Conservation (phyloP, 2,888 invertebrate genomes). For the Zygaena filipendulae region DNA sequence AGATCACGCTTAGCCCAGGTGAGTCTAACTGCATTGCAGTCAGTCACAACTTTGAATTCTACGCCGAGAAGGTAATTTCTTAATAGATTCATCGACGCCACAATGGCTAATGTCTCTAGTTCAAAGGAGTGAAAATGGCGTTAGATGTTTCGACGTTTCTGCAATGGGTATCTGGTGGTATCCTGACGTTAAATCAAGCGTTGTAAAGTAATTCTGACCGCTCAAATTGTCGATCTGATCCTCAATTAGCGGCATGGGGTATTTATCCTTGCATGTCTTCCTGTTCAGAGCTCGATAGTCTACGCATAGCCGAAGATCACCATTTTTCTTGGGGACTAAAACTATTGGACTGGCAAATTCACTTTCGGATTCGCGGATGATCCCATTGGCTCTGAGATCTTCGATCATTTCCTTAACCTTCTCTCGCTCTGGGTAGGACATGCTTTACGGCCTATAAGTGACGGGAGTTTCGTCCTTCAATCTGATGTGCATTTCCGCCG, state of each 20-base stretch:
- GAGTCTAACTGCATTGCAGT: constrained; percentile 22
- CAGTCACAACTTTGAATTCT: constrained; percentile 17
- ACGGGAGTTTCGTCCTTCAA: too few relatives aligned
- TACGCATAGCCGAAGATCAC: constrained; percentile 7
- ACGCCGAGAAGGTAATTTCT: constrained; percentile 21
- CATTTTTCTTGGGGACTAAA: constrained; percentile 12
- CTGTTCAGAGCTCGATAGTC: constrained; percentile 11
- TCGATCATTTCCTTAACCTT: too few relatives aligned
- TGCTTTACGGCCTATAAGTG: too few relatives aligned
- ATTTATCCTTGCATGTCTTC: constrained; percentile 9
- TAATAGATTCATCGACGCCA: constrained; percentile 21
- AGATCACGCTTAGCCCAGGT: constrained; percentile 21
- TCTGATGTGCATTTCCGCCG: too few relatives aligned
- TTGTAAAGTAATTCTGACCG: too few relatives aligned
- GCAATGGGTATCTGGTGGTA: too few relatives aligned
- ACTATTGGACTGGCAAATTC: too few relatives aligned
- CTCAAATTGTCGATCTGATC: constrained; percentile 8
- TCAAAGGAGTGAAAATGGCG: constrained; percentile 18
- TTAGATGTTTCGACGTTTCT: too few relatives aligned
- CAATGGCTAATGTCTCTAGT: constrained; percentile 19
- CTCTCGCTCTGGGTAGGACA: too few relatives aligned
- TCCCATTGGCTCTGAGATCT: too few relatives aligned
- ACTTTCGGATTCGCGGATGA: too few relatives aligned
- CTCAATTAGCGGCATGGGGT: constrained; percentile 11
- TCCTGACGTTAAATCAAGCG: too few relatives aligned